These are phyloP conservation scores for Aethes cnicana DNA, from an alignment of 2,888 invertebrate species.

Conservation along the genomic window DNA sequence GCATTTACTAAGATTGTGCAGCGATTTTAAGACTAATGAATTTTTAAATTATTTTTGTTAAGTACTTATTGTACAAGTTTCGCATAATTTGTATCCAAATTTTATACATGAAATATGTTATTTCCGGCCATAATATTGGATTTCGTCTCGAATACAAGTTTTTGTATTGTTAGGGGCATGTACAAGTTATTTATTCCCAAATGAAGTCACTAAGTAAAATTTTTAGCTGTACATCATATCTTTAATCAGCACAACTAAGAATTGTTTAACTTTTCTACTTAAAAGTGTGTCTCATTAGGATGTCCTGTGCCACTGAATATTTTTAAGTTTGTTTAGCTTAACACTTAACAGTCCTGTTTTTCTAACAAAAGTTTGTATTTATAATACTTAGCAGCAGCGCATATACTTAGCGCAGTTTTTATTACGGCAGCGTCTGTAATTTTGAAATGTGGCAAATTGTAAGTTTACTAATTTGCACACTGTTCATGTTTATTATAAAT, in stretches of 20 bases:
- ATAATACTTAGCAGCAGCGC: constrained; percentile 52
- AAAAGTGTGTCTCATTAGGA: constrained; percentile 40
- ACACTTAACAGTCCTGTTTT: constrained; percentile 53
- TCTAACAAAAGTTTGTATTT: constrained; percentile 52
- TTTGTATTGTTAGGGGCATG: constrained; percentile 20
- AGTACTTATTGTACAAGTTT: constrained; percentile 19
- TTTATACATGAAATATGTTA: constrained; percentile 29
- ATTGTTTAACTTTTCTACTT: constrained; percentile 44
- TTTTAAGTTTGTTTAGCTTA: constrained; percentile 60
- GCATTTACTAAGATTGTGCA: constrained; percentile 28
- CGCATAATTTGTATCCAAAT: constrained; percentile 30
- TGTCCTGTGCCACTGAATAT: constrained; percentile 65
- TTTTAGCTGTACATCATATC: constrained; percentile 50
- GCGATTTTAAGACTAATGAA: constrained; percentile 28
- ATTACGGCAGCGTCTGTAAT: constrained; percentile 48
- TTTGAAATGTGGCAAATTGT: constrained; percentile 53
- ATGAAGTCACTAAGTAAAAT: constrained; percentile 20
- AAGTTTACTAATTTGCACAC: constrained; percentile 73
- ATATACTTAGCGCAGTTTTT: constrained; percentile 42
- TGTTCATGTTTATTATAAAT: constrained; percentile 78
- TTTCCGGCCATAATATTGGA: constrained; percentile 36
- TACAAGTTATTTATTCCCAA: constrained; percentile 21
- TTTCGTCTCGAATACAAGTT: constrained; percentile 30
- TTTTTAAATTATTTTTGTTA: constrained; percentile 23
- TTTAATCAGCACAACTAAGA: constrained; percentile 64